A percentile compares a stretch with the other conserved stretches of the same genome.
Evolutionary conservation across 2,113 vertebrate genomes (phyloP).

Genomic region (Pavo muticus): DNA sequence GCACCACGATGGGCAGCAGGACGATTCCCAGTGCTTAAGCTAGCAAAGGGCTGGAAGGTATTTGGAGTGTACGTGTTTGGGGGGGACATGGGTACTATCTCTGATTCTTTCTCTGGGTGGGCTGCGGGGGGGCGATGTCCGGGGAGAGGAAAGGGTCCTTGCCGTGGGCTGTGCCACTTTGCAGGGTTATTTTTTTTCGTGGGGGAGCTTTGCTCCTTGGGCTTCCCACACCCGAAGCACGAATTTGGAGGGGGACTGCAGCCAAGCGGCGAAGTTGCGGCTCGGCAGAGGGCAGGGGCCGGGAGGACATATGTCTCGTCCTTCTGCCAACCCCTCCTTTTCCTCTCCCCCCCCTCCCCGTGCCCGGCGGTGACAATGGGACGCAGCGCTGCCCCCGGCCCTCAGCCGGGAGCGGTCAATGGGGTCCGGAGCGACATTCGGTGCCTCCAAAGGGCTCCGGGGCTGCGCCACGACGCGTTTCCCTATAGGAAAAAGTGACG

Average conservation of each 20-base stretch:
- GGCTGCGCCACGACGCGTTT: neutral
- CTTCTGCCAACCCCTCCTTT: neutral
- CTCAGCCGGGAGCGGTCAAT: neutral
- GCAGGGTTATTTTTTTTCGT: neutral
- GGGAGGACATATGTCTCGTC: slow-evolving; percentile 43
- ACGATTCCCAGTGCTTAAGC: neutral
- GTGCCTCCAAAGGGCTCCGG: neutral
- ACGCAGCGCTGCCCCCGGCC: too few relatives aligned
- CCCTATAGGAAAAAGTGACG: neutral
- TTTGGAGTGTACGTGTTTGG: too few relatives aligned
- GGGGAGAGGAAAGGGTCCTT: neutral
- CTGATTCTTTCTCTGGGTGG: neutral
- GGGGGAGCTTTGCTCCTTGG: neutral
- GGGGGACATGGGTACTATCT: neutral
- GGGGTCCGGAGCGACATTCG: neutral
- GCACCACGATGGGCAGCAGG: neutral
- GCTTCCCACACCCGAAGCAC: neutral
- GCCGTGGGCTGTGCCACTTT: neutral
- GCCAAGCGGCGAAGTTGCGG: slow-evolving; percentile 31
- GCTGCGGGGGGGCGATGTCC: neutral
- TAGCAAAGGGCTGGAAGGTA: neutral
- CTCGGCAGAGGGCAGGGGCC: neutral
- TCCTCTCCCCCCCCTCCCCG: neutral
- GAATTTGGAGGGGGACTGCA: neutral
- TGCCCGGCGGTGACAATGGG: neutral